Evolutionary conservation across 1,140 invertebrate species (phyloP).

Genomic region (Drosophila aff.): DNA sequence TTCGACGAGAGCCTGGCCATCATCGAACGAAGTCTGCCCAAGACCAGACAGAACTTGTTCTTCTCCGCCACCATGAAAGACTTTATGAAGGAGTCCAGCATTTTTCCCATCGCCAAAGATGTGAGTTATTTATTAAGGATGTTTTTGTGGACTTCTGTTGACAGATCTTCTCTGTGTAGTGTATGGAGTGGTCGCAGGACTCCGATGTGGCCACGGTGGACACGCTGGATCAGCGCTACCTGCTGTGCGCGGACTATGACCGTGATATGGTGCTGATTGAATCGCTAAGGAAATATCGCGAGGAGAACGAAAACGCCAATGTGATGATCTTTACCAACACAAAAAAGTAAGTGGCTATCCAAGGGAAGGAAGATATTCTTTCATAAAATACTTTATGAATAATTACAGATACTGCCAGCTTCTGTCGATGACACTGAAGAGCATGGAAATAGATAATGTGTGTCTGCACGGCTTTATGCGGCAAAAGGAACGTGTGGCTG

Average conservation of each 20-base stretch:
- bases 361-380: slow-evolving; percentile 53
- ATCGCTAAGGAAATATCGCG: slow-evolving; percentile 91
- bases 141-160: not conserved
- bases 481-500: slow-evolving; percentile 91
- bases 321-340: slow-evolving; percentile 97
- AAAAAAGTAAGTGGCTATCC: slow-evolving; percentile 90
- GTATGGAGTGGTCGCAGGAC: slow-evolving; percentile 88
- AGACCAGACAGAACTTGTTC: slow-evolving; percentile 93
- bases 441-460: slow-evolving; percentile 94
- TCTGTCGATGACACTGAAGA: slow-evolving; percentile 93
- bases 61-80: slow-evolving; percentile 99
- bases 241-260: slow-evolving; percentile 94
- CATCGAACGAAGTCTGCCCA: slow-evolving; percentile 93
- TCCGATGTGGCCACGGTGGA: slow-evolving; percentile 92
- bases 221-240: slow-evolving; percentile 94
- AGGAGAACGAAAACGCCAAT: slow-evolving; percentile 90
- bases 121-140: slow-evolving; percentile 39
- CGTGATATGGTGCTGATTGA: slow-evolving; percentile 98
- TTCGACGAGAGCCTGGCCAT: slow-evolving; percentile 93
- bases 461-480: slow-evolving; percentile 94
- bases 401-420: slow-evolving; percentile 91
- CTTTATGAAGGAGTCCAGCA: slow-evolving; percentile 86
- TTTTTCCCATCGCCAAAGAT: slow-evolving; percentile 79
- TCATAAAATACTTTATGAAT: not conserved
- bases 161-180: slow-evolving; percentile 34